Percentiles rank a stretch among this genome's conserved stretches.
These are phyloP conservation scores for Blastobasis adustella DNA, from an alignment of 2,888 invertebrate genomes.

Conservation along the genomic window DNA sequence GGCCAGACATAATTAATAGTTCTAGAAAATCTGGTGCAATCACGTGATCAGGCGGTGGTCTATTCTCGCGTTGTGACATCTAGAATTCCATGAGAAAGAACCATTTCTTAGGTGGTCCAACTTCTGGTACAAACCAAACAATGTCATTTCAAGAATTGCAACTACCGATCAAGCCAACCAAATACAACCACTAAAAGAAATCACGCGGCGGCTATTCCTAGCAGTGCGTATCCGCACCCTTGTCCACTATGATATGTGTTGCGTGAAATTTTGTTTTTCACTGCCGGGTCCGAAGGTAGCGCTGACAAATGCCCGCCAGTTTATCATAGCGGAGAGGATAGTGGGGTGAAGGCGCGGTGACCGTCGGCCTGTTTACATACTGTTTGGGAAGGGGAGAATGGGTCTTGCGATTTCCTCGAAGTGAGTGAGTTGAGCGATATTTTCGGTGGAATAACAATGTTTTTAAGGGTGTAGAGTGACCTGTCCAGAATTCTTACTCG, in stretches of 20 bases:
- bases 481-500: too few relatives aligned
- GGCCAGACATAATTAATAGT: not conserved
- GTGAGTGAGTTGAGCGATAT: too few relatives aligned
- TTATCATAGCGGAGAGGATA: constrained; percentile 33
- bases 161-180: too few relatives aligned
- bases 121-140: too few relatives aligned
- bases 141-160: too few relatives aligned
- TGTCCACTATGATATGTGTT: constrained; percentile 68
- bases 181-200: not conserved
- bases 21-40: not conserved
- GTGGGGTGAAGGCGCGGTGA: constrained; percentile 5
- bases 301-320: constrained; percentile 64
- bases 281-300: constrained; percentile 48
- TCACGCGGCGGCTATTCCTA: constrained; percentile 16
- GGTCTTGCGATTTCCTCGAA: too few relatives aligned
- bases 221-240: constrained; percentile 42
- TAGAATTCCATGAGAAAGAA: too few relatives aligned
- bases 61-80: too few relatives aligned
- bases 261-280: constrained; percentile 73
- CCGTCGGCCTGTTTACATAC: constrained; percentile 1
- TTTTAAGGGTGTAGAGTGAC: too few relatives aligned
- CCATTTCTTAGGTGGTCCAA: too few relatives aligned
- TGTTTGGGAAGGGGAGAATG: too few relatives aligned
- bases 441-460: too few relatives aligned
- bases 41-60: not conserved